Percentiles rank a stretch among this genome's conserved stretches.
Conservation (phyloP, 2,888 invertebrate genomes). For the Chalcosyrphus nemorum region DNA sequence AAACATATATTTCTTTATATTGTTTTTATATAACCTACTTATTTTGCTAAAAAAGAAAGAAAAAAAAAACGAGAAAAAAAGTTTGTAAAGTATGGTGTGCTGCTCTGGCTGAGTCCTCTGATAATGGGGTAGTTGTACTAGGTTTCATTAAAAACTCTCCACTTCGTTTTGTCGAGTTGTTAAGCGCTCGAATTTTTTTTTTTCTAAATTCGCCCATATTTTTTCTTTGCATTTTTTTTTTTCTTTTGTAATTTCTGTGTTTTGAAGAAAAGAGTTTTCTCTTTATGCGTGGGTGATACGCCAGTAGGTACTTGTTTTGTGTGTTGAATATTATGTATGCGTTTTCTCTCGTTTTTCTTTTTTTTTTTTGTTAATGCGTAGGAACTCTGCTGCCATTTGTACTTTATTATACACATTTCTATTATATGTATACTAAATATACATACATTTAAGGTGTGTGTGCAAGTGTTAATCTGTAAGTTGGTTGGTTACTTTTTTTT, state of each 20-base stretch:
- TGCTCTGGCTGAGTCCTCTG: too few species aligned
- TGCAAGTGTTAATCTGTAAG: not conserved
- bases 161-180: not conserved
- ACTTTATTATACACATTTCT: not conserved
- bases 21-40: slow-evolving; percentile 54
- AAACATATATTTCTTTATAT: slow-evolving; percentile 30
- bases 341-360: too few species aligned
- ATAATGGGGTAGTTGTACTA: slow-evolving; percentile 8
- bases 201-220: too few species aligned
- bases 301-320: slow-evolving; percentile 5
- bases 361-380: slow-evolving; percentile 53
- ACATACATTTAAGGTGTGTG: slow-evolving; percentile 74
- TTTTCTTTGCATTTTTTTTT: not conserved
- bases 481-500: too few species aligned
- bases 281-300: slow-evolving; percentile 2
- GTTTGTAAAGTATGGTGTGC: slow-evolving; percentile 19
- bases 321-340: slow-evolving; percentile 27
- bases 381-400: slow-evolving; percentile 18
- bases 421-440: not conserved
- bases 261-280: not conserved
- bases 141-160: not conserved
- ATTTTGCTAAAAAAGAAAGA: too few species aligned
- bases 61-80: too few species aligned
- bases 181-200: not conserved
- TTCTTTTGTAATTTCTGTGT: not conserved